These are phyloP conservation scores for Selenia dentaria DNA, from an alignment of 2,888 invertebrate species.

Conservation along the genomic window DNA sequence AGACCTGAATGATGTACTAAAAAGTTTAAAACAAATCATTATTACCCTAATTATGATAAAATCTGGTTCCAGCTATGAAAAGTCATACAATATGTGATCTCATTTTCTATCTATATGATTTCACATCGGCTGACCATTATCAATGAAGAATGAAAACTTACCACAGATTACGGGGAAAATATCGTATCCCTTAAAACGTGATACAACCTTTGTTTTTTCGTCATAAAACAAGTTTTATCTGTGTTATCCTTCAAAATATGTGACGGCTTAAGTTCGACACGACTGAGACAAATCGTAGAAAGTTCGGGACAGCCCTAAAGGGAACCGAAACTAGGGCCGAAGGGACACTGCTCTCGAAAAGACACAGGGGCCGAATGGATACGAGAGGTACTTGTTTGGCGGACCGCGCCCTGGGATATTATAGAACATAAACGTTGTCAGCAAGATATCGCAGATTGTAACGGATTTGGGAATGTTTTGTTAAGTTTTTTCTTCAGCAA, in stretches of 20 bases:
- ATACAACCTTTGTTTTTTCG: not conserved
- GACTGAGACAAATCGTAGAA: constrained; percentile 10
- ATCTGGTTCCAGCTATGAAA: no score
- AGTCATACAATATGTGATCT: no score
- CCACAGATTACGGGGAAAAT: no score
- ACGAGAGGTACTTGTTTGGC: constrained; percentile 4
- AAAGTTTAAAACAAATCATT: no score
- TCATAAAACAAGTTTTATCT: not conserved
- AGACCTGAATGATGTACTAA: no score
- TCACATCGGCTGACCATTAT: no score
- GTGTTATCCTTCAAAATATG: constrained; percentile 8
- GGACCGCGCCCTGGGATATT: constrained; percentile 1
- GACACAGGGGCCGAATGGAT: not conserved
- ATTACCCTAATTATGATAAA: no score
- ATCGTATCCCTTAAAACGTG: no score
- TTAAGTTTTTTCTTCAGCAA: not conserved
- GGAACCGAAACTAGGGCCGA: constrained; percentile 3
- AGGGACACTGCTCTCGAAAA: not conserved
- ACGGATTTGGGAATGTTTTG: not conserved
- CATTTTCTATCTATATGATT: no score
- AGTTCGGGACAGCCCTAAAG: constrained; percentile 5
- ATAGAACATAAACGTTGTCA: not conserved
- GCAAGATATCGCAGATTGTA: constrained; percentile 8
- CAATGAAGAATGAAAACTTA: no score
- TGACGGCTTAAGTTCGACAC: constrained; percentile 7